These are phyloP conservation scores for Hippolais icterina DNA, from an alignment of 2,113 vertebrate species.

Conservation along the genomic window DNA sequence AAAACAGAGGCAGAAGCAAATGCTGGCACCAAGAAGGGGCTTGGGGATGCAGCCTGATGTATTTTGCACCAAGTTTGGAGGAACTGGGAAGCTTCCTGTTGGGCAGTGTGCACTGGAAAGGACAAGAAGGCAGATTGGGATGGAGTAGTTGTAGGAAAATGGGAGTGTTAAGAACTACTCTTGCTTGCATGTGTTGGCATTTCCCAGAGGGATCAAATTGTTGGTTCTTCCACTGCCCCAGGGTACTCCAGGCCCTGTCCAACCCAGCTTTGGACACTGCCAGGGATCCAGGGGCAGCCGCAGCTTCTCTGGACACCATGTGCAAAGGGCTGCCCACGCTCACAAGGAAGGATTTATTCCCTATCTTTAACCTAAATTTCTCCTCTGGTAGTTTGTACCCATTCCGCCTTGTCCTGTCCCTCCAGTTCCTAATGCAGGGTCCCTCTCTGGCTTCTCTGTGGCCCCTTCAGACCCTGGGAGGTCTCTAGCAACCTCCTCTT, in stretches of 20 bases:
- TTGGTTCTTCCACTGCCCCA: neutral
- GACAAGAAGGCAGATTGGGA: rapidly evolving
- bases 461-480: neutral
- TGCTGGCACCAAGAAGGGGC: neutral
- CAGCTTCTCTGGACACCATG: neutral
- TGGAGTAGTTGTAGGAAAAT: neutral
- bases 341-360: neutral
- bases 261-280: neutral
- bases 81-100: neutral
- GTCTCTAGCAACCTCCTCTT: neutral
- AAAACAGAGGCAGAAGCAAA: neutral
- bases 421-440: neutral
- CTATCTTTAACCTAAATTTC: neutral
- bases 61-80: neutral
- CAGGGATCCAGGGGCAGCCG: neutral
- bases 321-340: neutral
- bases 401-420: neutral
- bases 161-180: neutral
- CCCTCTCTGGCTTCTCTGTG: neutral
- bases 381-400: neutral
- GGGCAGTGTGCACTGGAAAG: neutral
- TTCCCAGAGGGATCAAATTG: neutral
- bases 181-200: neutral
- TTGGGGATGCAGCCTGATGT: neutral
- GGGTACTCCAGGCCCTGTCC: rapidly evolving